Evolutionary conservation across 2,113 vertebrate species (phyloP).

Genomic region (Bothrops jararaca): DNA sequence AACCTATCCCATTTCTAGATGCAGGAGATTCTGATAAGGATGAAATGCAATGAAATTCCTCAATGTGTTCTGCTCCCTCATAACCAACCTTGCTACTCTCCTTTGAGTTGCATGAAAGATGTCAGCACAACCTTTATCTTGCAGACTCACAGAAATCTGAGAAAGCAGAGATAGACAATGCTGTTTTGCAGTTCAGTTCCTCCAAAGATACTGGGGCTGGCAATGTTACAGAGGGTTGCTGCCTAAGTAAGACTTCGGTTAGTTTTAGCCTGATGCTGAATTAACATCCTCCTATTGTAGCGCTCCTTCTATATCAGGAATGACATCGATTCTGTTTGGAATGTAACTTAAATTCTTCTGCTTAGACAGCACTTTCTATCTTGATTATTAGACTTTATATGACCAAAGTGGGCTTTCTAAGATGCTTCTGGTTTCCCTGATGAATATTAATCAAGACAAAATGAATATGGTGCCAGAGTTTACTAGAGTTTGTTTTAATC

Average conservation of each 20-base stretch:
- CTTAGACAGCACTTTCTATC: background rate
- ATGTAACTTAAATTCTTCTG: background rate
- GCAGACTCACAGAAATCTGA: background rate
- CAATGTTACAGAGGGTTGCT: background rate
- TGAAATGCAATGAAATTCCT: background rate
- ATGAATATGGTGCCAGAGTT: background rate
- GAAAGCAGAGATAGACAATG: background rate
- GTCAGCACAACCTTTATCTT: background rate
- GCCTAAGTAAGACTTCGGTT: background rate
- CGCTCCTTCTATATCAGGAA: background rate
- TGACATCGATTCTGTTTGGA: background rate
- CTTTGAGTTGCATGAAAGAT: background rate
- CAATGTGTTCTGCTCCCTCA: background rate
- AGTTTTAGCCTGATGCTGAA: background rate
- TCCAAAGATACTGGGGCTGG: background rate
- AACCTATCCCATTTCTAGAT: background rate
- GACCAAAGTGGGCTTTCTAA: background rate
- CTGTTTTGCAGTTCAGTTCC: background rate
- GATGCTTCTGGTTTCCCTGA: background rate
- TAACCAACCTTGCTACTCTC: background rate
- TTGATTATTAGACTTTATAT: background rate
- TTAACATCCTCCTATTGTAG: background rate
- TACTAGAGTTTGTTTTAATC: background rate
- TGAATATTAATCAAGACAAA: background rate
- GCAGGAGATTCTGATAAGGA: background rate